Evolutionary conservation across 2,113 vertebrate species (phyloP), one percentile per base, ranked within the genome.

Genomic region (Sturnira hondurensis): DNA sequence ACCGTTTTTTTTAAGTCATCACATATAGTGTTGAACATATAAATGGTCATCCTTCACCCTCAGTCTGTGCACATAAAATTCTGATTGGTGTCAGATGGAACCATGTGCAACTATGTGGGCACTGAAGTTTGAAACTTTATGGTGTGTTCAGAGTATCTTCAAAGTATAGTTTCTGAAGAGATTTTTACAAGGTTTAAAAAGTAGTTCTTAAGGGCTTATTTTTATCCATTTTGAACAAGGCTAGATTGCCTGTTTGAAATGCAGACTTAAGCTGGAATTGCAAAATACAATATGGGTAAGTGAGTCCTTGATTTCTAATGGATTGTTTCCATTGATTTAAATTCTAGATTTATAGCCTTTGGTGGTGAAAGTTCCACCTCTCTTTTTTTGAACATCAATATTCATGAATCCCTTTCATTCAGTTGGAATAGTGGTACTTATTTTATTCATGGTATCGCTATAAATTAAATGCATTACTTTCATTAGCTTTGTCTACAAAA

Each of bases 111-210:
- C 33, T 90, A 47, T 67, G 76, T 95, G 58, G 41, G 84, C 52
- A 96, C 73, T 94, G 92, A 96, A 93, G 94, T 96, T 74, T 85
- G 85, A 92, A 95, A 95, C 47, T 94, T 97, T 95, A 96, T 95
- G 61, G 67, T 88, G 61, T 96, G 65, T 94, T 96, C 91, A 92
- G 94, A 97, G 93, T 82, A 91, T 88, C 96, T 96, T 94, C 92
- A 89, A 97, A 96, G 93, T 94, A 54, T 61, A 83, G 71, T 94
- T 97, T 95, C 82, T 50, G 26, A 95, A 91, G 16, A 96, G 67
- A 97, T 96, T 92, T 96, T 92, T 81, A 82, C 77, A 86, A 47
- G 1, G 1, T 95, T 94, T 93, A 65, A 86, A 95, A 93, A 90
- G 28, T 28, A 93, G 77, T 87, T 97, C 94, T 95, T 73, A 28